These are phyloP conservation scores for Temnothorax nylanderi DNA, from an alignment of 1,140 invertebrate species.

Conservation along the genomic window DNA sequence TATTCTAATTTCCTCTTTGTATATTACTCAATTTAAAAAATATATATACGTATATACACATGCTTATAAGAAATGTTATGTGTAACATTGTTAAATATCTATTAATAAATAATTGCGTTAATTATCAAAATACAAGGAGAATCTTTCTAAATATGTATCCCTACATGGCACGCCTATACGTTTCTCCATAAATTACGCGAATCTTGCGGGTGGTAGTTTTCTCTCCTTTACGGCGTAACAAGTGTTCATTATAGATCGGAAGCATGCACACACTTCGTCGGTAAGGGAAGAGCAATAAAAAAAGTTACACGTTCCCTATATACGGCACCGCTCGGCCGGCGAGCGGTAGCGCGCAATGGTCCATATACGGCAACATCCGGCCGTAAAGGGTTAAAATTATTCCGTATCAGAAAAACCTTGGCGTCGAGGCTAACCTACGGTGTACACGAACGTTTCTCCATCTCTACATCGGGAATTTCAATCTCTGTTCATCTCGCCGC, in stretches of 20 bases:
- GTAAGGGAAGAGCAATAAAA: constrained; percentile 35
- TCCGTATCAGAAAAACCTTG: constrained; percentile 53
- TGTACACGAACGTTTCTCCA: background rate
- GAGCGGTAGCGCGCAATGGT: constrained; percentile 45
- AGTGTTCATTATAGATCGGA: constrained; percentile 54
- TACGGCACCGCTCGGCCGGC: constrained; percentile 37
- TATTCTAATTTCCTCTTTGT: background rate
- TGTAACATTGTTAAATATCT: background rate
- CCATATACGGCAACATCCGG: constrained; percentile 55
- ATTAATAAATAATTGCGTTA: constrained; percentile 6
- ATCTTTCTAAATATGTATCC: background rate
- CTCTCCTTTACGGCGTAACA: constrained; percentile 49
- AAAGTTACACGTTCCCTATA: constrained; percentile 33
- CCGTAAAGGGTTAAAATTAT: constrained; percentile 53
- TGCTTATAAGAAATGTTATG: background rate
- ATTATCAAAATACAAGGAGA: background rate
- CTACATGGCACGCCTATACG: background rate
- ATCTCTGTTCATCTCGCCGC: constrained; percentile 16
- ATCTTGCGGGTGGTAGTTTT: constrained; percentile 38
- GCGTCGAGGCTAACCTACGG: background rate
- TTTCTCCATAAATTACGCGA: constrained; percentile 20
- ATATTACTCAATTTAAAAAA: no score
- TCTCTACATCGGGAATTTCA: constrained; percentile 11
- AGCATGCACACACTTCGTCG: constrained; percentile 21
- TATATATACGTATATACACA: background rate